Base-by-base conservation (phyloP, 2,113 vertebrate species). In the Dicentrarchus labrax region DNA sequence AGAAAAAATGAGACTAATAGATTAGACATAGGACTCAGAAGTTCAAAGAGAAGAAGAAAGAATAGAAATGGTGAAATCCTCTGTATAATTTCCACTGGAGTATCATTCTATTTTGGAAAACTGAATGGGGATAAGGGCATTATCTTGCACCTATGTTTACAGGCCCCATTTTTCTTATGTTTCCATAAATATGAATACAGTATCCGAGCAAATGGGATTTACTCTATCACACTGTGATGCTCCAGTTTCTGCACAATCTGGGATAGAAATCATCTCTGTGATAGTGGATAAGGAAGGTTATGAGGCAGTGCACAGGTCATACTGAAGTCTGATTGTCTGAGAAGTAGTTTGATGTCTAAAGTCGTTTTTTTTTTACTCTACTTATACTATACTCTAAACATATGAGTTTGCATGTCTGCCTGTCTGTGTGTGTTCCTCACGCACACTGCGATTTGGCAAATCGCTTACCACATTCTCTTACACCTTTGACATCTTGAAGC, bases 121-220 rank as follows among this genome's bases (percentile, higher is more conserved):
- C 50, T 51, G 61, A 81, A 71, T 12, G 19, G 12, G 62, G 76
- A 91, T 87, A 69, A 88, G 43, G 30, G 57, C 77, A 82, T 89
- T 90, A 90, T 92, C 77, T 86, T 12, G 22, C 77, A 86, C 85
- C 83, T 65, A 41, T 80, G 78, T 86, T 86, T 89, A 82, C 88
- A 39, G 43, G 6, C 38, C 30, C 68, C 9, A 15, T 80, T 86
- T 71, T 67, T 84, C 78, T 84, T 56, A 57, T 12, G 70, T 88
- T 87, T 89, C 91, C 82, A 86, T 89, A 85, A 92, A 92, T 93
- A 91, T 62, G 41, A 88, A 65, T 74, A 90, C 82, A 92, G 76
- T 88, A 91, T 76, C 90, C 22, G 41, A 74, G 76, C 69, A 88
- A 93, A 94, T 85, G 69, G 85, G 93, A 92, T 94, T 92, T 87